Conservation (phyloP, 2,797 vertebrate species). For the Neosilurus mollespiculum region DNA sequence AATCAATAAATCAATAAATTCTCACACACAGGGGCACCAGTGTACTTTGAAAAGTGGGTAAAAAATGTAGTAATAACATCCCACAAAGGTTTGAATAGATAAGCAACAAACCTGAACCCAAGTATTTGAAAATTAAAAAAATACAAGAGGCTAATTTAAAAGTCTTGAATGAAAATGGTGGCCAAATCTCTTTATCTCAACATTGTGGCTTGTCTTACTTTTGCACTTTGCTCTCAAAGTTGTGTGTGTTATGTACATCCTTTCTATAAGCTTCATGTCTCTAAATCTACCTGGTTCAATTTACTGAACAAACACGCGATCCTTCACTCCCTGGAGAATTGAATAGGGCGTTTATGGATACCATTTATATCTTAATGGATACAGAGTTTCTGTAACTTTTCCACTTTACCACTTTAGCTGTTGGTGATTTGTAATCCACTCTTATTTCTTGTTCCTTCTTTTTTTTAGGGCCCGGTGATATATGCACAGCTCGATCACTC, state of each 20-base stretch:
- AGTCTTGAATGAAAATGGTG: background rate
- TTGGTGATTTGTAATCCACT: background rate
- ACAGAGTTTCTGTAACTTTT: background rate
- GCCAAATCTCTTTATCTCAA: background rate
- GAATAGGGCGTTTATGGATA: no score
- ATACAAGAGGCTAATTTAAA: background rate
- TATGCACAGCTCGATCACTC: slow-evolving; percentile 94
- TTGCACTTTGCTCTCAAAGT: background rate
- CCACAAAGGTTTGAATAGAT: background rate
- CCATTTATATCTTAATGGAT: background rate
- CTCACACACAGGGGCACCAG: no score
- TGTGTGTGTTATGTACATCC: background rate
- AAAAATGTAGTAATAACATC: no score
- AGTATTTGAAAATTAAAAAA: background rate
- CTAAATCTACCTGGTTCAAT: background rate
- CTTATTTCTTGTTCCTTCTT: background rate
- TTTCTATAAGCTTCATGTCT: background rate
- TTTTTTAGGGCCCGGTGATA: slow-evolving; percentile 86
- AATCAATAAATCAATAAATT: no score
- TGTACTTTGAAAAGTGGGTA: no score
- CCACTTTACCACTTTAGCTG: background rate
- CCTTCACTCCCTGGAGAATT: background rate
- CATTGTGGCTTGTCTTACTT: background rate
- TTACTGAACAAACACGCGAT: background rate
- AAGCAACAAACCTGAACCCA: background rate